Evolutionary conservation across 2,113 vertebrate genomes (phyloP).

Genomic region (Chaetura pelagica): DNA sequence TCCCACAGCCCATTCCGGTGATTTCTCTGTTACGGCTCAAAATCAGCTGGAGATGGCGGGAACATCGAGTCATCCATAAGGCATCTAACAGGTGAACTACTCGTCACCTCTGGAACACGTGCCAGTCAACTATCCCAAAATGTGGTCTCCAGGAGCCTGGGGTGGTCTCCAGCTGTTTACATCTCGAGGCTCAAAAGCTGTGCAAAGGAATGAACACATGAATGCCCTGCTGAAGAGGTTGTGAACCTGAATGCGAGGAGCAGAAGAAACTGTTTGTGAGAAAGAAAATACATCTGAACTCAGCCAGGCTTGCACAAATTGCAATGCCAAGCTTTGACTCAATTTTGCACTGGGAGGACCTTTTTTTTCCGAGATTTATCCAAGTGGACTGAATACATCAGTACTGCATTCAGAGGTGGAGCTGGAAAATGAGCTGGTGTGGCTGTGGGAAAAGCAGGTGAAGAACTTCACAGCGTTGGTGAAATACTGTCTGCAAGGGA

Average conservation of each 20-base stretch:
- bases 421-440: background rate
- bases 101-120: accelerated
- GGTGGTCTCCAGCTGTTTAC: background rate
- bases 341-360: background rate
- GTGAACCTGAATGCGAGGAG: background rate
- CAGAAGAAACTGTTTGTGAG: background rate
- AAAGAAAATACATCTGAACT: background rate
- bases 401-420: background rate
- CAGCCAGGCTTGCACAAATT: background rate
- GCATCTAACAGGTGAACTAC: background rate
- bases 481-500: background rate
- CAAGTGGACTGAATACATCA: background rate
- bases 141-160: background rate
- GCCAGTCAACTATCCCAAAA: background rate
- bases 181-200: background rate
- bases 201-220: background rate
- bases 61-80: background rate
- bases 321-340: background rate
- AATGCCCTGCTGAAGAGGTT: background rate
- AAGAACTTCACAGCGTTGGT: background rate
- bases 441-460: background rate
- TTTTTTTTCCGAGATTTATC: background rate
- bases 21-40: background rate
- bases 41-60: background rate
- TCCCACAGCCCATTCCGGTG: background rate